Conservation (phyloP, 1,140 invertebrate species). For the Ditylenchus dipsaci region DNA sequence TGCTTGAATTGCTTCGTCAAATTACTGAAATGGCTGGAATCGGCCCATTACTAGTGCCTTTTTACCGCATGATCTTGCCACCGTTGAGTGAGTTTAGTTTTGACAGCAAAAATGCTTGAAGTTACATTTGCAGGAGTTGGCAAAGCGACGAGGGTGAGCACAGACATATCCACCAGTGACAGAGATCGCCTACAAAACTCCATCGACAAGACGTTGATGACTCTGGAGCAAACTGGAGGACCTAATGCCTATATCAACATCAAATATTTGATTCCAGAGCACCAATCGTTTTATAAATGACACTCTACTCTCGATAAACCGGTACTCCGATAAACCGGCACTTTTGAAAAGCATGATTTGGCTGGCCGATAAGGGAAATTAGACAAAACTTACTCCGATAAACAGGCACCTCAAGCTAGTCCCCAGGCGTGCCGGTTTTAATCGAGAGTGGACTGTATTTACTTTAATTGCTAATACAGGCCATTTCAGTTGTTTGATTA, state of each 20-base stretch:
- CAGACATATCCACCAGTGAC: slow-evolving; percentile 16
- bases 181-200: not conserved
- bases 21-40: slow-evolving; percentile 17
- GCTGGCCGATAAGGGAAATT: no score
- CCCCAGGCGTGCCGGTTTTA: no score
- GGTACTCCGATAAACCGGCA: no score
- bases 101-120: no score
- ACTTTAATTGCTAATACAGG: no score
- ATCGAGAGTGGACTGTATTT: no score
- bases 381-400: no score
- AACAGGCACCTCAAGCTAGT: no score
- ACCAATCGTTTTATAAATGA: slow-evolving; percentile 1
- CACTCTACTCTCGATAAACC: no score
- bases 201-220: slow-evolving; percentile 9
- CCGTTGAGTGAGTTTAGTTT: slow-evolving; percentile 15
- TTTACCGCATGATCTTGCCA: slow-evolving; percentile 25
- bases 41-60: slow-evolving; percentile 20
- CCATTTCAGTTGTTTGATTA: no score
- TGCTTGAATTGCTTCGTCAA: slow-evolving; percentile 16
- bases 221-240: slow-evolving; percentile 21
- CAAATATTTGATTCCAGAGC: slow-evolving; percentile 26
- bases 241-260: slow-evolving; percentile 27
- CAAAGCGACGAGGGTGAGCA: not conserved
- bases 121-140: not conserved
- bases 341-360: no score